phyloP scores from a whole-genome alignment of 2,113 vertebrate genomes.

The Catharus bicknelli region DNA sequence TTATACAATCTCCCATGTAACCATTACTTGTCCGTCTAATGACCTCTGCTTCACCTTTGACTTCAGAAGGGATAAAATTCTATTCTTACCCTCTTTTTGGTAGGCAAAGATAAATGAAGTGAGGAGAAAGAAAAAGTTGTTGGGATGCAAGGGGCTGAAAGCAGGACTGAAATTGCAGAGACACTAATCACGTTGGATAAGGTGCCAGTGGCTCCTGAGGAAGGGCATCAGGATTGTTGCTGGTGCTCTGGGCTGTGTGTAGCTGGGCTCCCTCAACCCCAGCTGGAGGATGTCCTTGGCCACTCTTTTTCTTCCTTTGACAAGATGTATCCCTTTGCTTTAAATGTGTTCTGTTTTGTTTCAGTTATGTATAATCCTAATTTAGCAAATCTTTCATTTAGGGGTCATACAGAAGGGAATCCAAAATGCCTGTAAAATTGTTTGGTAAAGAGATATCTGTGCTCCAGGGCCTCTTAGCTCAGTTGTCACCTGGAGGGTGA shows the following conservation, averaged over 20 bases:
- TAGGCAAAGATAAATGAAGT: neutral
- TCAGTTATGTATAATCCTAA: neutral
- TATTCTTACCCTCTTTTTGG: neutral
- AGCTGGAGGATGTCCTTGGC: neutral
- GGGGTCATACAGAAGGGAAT: neutral
- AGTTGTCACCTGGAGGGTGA: neutral
- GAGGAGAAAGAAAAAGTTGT: neutral
- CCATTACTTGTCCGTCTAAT: neutral
- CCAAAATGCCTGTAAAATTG: neutral
- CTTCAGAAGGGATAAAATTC: neutral
- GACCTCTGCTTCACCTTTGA: neutral
- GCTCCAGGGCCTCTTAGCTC: neutral
- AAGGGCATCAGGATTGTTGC: neutral
- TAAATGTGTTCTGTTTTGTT: neutral
- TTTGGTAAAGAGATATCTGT: neutral
- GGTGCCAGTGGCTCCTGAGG: neutral
- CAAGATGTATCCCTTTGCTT: neutral
- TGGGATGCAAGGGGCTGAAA: neutral
- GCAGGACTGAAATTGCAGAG: neutral
- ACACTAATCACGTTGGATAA: neutral
- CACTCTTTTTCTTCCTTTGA: neutral
- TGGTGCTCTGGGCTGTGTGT: neutral
- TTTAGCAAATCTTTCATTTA: neutral
- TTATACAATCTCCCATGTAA: neutral
- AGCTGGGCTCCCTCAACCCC: accelerated